phyloP scores from a whole-genome alignment of 1,140 invertebrate genomes.

The Gryllus bimaculatus region DNA sequence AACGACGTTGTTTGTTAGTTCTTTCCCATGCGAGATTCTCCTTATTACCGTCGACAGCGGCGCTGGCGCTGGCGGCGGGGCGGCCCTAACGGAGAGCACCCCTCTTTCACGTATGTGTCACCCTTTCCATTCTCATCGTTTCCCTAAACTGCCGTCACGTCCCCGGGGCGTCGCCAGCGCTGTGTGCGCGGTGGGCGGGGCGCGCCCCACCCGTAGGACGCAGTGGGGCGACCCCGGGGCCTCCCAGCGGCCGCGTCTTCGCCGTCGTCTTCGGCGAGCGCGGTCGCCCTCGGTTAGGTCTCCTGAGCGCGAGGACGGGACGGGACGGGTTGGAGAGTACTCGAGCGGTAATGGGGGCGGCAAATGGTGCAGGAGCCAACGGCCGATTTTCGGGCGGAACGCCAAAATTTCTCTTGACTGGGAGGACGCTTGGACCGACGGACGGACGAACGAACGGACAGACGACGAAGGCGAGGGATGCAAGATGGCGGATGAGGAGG shows the following conservation, averaged over 20 bases:
- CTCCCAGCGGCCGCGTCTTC: not conserved
- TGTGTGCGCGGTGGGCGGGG: too few species aligned
- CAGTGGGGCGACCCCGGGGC: not conserved
- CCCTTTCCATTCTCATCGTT: too few species aligned
- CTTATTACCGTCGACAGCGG: not conserved
- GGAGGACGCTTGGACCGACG: too few species aligned
- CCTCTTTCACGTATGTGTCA: too few species aligned
- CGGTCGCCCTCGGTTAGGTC: not conserved
- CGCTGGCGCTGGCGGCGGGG: too few species aligned
- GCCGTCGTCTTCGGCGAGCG: not conserved
- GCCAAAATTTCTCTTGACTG: not conserved
- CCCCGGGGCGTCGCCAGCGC: too few species aligned
- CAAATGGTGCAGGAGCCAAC: not conserved
- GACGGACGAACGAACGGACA: not conserved
- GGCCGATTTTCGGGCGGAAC: not conserved
- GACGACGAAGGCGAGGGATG: not conserved
- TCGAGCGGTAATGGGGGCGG: not conserved
- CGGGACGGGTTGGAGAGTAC: not conserved
- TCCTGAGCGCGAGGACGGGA: not conserved
- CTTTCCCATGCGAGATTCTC: not conserved
- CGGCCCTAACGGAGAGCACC: too few species aligned
- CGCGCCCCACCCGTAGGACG: not conserved
- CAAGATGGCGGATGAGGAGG: too few species aligned
- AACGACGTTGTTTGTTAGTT: not conserved
- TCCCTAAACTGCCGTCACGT: too few species aligned